phyloP scores from a whole-genome alignment of 2,797 vertebrate species.

The Sebastolobus alascanus region DNA sequence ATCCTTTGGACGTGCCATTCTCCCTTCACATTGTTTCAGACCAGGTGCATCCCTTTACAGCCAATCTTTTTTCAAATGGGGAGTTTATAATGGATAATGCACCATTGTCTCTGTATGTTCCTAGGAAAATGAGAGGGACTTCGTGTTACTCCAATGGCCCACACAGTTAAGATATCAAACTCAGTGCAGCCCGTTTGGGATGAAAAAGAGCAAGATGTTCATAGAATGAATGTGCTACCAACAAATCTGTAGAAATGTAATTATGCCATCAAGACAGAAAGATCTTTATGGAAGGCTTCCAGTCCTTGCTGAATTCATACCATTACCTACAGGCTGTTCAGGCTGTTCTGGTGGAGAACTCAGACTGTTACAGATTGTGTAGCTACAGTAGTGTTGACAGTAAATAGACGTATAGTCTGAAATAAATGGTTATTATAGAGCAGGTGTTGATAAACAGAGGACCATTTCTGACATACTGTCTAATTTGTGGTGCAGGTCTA shows the following conservation, averaged over 20 bases:
- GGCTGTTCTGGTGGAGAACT: conserved; percentile 6
- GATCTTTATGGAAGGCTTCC: not conserved
- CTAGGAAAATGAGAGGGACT: conserved; percentile 8
- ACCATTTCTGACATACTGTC: not conserved
- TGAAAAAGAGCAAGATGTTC: conserved; percentile 1
- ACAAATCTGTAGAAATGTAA: conserved; percentile 8
- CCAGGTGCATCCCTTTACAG: conserved; percentile 39
- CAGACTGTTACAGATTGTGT: not conserved
- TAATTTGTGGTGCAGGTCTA: not conserved
- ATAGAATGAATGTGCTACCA: not conserved
- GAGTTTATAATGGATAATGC: conserved; percentile 23
- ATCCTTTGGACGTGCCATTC: conserved; percentile 18
- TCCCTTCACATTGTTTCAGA: conserved; percentile 21
- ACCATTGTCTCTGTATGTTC: conserved; percentile 33
- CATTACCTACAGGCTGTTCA: not conserved
- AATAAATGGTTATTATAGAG: not conserved
- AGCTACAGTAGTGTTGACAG: conserved; percentile 1
- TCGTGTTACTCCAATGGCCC: not conserved
- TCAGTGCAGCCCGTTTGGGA: not conserved
- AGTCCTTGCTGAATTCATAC: not conserved
- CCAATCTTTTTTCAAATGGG: conserved; percentile 31
- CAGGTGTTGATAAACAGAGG: conserved; percentile 6
- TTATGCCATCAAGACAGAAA: conserved; percentile 2
- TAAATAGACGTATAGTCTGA: not conserved
- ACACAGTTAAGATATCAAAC: conserved; percentile 13